Base-by-base conservation (phyloP, 2,113 vertebrate species). In the Ochotona curzoniae region DNA sequence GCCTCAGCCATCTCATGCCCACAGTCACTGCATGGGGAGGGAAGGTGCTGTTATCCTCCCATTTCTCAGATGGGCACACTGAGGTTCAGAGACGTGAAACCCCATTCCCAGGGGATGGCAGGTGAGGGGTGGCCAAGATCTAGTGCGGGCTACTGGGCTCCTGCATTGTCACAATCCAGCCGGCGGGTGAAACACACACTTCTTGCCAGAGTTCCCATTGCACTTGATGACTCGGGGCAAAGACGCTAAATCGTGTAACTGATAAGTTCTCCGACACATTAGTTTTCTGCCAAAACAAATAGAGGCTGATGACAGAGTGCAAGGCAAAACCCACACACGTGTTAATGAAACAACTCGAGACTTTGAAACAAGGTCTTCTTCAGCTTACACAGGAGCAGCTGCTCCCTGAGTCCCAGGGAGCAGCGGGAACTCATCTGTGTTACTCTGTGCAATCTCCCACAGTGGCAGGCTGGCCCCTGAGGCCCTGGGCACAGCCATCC, bases 201-300 rank as follows among this genome's bases (percentile, higher is more conserved):
- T 8, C 26, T 86, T 92, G 78, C 92, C 20, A 6, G 71, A 70
- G 23, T 12, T 83, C 74, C 90, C 78, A 17, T 71, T 75, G 32
- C 11, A 28, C 60, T 49, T 47, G 91, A 78, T 51, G 85, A 76
- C 8, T 69, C n/a, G 38, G 35, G 38, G 18, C 12, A 44, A 78
- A 70, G 57, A 73, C 5, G 71, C 76, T 67, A 35, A 75, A 70
- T 47, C 13, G 83, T 54, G 38, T 35, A 47, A 51, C 74, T 8
- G 74, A 51, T 64, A 78, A 57, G n/a, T n/a, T 75, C 66, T 47
- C 35, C 26, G 3, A 30, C 30, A 26, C 79, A 3, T 82, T 61
- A 67, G 4, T 76, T 75, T 91, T 74, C 60, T 17, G 47, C n/a
- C 74, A 89, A 76, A 76, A 85, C 67, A 89, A 75, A 35, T 83